These are phyloP conservation scores for Trilocha varians DNA, from an alignment of 2,888 invertebrate genomes.

Conservation along the genomic window DNA sequence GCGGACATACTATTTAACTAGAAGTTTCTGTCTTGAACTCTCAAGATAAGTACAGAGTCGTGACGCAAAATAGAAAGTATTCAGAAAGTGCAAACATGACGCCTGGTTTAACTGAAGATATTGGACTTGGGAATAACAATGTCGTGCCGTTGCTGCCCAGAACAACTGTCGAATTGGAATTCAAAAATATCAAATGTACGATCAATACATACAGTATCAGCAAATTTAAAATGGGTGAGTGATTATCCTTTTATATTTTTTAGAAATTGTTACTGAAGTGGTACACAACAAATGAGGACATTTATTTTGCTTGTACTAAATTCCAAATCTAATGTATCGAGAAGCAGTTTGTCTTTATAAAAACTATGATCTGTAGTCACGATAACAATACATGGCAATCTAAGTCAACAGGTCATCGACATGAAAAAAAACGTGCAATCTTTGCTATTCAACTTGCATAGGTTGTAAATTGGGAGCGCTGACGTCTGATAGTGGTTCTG, in stretches of 20 bases:
- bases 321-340: no score
- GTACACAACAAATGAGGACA: no score
- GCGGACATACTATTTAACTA: constrained; percentile 5
- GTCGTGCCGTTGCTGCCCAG: constrained; percentile 61
- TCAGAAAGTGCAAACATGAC: constrained; percentile 30
- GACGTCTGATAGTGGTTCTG: no score
- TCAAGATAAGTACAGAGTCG: constrained; percentile 1
- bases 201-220: constrained; percentile 72
- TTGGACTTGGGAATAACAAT: constrained; percentile 44
- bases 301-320: no score
- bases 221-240: constrained; percentile 76
- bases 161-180: constrained; percentile 78
- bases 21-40: background rate
- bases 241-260: no score
- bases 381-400: background rate
- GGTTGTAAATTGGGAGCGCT: no score
- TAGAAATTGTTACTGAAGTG: no score
- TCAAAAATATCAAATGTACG: constrained; percentile 77
- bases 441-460: no score
- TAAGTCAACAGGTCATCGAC: background rate
- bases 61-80: no score
- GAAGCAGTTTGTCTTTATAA: background rate
- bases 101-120: constrained; percentile 34
- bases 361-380: background rate
- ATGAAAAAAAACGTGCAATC: background rate